Base-by-base conservation (phyloP, 2,797 vertebrate genomes). In the Lepus townsendii region DNA sequence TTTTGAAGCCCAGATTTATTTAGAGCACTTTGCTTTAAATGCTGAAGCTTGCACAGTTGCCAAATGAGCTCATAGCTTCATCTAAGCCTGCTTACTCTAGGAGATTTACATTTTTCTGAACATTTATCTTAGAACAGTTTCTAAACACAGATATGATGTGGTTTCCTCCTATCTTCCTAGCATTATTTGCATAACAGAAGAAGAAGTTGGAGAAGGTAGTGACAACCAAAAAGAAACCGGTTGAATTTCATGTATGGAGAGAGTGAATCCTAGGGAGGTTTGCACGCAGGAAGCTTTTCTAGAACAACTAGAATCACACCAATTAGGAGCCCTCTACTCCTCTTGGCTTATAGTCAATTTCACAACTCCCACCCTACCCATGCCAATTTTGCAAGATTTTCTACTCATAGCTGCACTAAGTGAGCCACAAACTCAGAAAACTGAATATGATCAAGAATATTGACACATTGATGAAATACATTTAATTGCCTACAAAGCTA, bases 141-240 rank as follows among this genome's bases (percentile, higher is more conserved):
- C 91, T 91, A 95, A 89, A 38, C 65, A 83, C 88, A 96, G 83
- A 30, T 85, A 66, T 54, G 50, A 32, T 30, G 14, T 83, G 71
- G 38, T 62, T 94, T 95, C 89, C 68, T 87, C 86, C 93, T 57
- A 65, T 73, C 26, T 73, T 94, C 54, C 75, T 17, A 26, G 79
- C 17, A 76, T 24, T 35, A 57, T 95, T 92, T 95, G 86, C 95
- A 95, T 93, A 72, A 95, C 92, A 63, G 77, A 91, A 96, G 80
- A 90, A 87, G 73, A 91, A 92, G 42, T 88, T 71, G 57, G 11
- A 16, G 38, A 77, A 30, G 5, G 9, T 26, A 32, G 16, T 42
- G 50, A 30, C 19, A 57, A 30, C 22, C 13, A 50, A 83, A 60
- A 50, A 68, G 60, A 68, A 60, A 77, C 52, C 66, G 5, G 65